Conservation (phyloP, 2,113 vertebrate species). For the Phrynosoma platyrhinos region DNA sequence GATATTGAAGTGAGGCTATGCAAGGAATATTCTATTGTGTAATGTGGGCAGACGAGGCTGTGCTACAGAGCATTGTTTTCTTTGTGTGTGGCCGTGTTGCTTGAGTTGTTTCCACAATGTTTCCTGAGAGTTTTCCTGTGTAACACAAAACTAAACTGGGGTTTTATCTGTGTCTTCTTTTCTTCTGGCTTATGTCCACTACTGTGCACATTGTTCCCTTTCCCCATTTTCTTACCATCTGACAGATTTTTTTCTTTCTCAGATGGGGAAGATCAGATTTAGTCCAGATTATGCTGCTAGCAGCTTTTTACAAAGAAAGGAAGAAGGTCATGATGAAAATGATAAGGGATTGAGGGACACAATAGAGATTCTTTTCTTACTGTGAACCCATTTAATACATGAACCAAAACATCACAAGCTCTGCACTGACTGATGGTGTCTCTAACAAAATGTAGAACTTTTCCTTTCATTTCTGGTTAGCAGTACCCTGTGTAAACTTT, state of each 20-base stretch:
- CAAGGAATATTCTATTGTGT: neutral
- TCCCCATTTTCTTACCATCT: neutral
- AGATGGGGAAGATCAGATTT: constrained; percentile 2
- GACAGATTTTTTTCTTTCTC: neutral
- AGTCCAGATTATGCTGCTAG: neutral
- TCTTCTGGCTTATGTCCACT: neutral
- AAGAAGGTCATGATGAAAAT: neutral
- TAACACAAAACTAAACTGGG: neutral
- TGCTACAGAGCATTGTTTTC: neutral
- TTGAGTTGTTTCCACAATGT: neutral
- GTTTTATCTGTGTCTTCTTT: neutral
- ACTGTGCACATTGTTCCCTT: neutral
- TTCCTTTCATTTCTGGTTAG: neutral
- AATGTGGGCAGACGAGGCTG: neutral
- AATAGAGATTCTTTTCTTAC: neutral
- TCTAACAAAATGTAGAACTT: neutral
- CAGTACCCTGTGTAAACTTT: neutral
- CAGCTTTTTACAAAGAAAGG: neutral
- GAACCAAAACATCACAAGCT: neutral
- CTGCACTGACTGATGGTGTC: neutral
- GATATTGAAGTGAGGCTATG: neutral
- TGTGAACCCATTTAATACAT: neutral
- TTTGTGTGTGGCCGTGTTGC: neutral
- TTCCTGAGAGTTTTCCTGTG: neutral
- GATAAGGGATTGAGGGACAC: neutral